Base-by-base conservation (phyloP, 2,888 invertebrate genomes). In the Ochropleura leucogaster region DNA sequence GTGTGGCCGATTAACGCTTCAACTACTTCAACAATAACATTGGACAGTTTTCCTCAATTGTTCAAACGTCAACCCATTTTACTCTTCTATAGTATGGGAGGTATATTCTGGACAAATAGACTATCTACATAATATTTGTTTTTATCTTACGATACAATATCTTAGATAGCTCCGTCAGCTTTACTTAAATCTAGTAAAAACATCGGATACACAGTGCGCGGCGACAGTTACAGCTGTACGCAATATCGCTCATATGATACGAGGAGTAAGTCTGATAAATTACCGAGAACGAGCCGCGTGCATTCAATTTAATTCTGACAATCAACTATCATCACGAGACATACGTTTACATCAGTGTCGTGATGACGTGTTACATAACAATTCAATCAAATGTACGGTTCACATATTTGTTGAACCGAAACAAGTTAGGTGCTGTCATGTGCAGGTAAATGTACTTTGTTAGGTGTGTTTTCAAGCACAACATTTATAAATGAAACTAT, bases 301-400 rank as follows among this genome's bases (percentile, higher is more conserved):
- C 90, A 91, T 90, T 90, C 94, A 89, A 91, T 93, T 92, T 89
- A 93, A 93, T 94, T 92, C 91, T 82, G 89, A 88, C 95, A 94
- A 94, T 95, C 89, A 93, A 89, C 87, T 82, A 83, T 85, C 79
- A 83, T 85, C 85, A 82, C 72, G 82, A 80, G 81, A 74, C 74
- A 66, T 68, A 77, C 80, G 83, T 77, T 60, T 71, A 78, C 82
- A 77, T 74, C 80, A 74, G 77, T 74, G 65, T 75, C 79, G 62
- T 79, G 69, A 70, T 70, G 46, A 64, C 73, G 67, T 83, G 64
- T 76, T 79, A 75, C 67, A 72, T 80, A 84, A 85, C 84, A 82
- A 62, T 74, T 65, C 71, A 77, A 79, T 77, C 65, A 74, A 80
- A 77, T 68, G 72, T 69, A 65, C 62, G n/a, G 62, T 62, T 62